Evolutionary conservation across 2,888 invertebrate species (phyloP).

Genomic region (Lissonota sp.): DNA sequence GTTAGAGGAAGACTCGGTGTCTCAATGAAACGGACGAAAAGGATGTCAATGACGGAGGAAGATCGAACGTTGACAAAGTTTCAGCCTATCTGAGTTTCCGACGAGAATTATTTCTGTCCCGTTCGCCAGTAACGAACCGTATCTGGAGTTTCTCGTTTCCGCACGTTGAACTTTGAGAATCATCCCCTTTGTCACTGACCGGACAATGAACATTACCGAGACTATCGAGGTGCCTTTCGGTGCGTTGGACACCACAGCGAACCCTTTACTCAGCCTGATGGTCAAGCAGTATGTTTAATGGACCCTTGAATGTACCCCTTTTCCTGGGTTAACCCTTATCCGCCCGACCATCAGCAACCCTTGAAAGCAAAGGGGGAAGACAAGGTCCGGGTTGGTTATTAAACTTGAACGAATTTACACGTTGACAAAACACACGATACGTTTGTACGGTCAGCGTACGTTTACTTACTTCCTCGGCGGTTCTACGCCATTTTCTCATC

Average conservation of each 20-base stretch:
- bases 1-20: conserved; percentile 11
- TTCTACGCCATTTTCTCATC: conserved; percentile 17
- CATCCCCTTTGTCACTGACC: conserved; percentile 63
- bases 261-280: conserved; percentile 62
- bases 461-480: conserved; percentile 16
- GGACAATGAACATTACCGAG: conserved; percentile 69
- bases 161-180: conserved; percentile 59
- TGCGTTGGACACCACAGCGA: conserved; percentile 28
- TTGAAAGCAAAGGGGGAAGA: not conserved
- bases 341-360: conserved; percentile 38
- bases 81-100: conserved; percentile 24
- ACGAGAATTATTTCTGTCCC: conserved; percentile 27
- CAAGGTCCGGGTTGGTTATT: conserved; percentile 55
- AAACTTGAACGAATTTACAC: conserved; percentile 50
- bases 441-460: conserved; percentile 6
- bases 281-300: conserved; percentile 77
- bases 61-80: conserved; percentile 42
- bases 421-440: not conserved
- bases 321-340: conserved; percentile 43
- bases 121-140: conserved; percentile 9
- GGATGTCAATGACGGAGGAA: conserved; percentile 32
- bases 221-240: conserved; percentile 37
- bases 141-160: conserved; percentile 20
- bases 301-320: conserved; percentile 43
- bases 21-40: too few species aligned